phyloP scores from a whole-genome alignment of 1,140 invertebrate genomes.

The Thalassaphorura encarpata region DNA sequence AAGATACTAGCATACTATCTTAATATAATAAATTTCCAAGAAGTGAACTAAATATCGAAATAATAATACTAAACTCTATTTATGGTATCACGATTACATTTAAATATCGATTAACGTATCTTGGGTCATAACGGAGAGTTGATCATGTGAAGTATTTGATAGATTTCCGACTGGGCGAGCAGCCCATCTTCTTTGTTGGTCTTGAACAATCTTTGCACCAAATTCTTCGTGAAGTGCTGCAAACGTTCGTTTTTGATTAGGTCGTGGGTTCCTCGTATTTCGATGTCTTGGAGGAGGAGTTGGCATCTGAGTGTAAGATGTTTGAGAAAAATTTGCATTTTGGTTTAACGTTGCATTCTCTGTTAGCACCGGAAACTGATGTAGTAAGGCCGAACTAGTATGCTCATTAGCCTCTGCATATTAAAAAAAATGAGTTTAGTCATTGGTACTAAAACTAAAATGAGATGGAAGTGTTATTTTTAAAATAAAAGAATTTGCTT shows the following conservation, averaged over 20 bases:
- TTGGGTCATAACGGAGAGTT: not conserved
- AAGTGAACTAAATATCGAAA: too few relatives aligned
- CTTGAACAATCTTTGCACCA: conserved; percentile 20
- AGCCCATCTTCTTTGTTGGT: conserved; percentile 19
- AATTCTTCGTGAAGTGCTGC: conserved; percentile 19
- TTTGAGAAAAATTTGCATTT: not conserved
- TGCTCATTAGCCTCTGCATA: not conserved
- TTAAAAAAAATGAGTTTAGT: not conserved
- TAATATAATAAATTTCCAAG: too few relatives aligned
- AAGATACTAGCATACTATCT: too few relatives aligned
- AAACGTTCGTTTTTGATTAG: conserved; percentile 17
- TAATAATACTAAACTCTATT: too few relatives aligned
- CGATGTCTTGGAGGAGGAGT: conserved; percentile 19
- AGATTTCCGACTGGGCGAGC: not conserved
- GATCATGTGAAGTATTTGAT: not conserved
- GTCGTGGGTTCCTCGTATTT: not conserved
- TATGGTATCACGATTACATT: too few relatives aligned
- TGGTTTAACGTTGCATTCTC: not conserved
- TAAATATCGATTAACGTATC: not conserved
- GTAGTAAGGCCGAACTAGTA: not conserved
- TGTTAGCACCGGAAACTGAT: not conserved
- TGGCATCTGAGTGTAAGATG: conserved; percentile 11
- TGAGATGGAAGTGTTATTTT: not conserved
- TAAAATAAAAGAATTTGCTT: not conserved
- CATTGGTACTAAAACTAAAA: not conserved